Conservation (phyloP, 2,113 vertebrate genomes). For the Albula goreensis region DNA sequence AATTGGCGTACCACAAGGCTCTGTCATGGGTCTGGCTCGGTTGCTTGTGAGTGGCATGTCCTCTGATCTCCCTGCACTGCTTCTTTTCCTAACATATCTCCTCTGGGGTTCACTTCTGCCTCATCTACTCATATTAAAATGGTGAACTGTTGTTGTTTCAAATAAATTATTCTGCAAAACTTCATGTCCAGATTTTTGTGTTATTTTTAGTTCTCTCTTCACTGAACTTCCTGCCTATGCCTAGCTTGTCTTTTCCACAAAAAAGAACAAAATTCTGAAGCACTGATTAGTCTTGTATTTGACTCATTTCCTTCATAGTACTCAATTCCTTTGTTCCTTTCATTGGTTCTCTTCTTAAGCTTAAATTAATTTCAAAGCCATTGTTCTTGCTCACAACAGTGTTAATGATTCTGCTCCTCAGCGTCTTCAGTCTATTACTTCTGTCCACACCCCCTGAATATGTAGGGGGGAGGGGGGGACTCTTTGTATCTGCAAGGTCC, state of each 20-base stretch:
- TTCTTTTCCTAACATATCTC: neutral
- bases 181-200: neutral
- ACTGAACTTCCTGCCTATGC: neutral
- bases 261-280: neutral
- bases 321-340: neutral
- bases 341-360: neutral
- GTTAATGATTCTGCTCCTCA: neutral
- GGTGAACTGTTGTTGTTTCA: neutral
- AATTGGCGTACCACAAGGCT: too few relatives aligned
- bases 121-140: neutral
- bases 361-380: neutral
- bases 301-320: neutral
- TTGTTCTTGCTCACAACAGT: neutral
- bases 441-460: neutral
- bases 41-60: neutral
- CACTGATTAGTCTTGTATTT: neutral
- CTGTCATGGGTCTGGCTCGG: too few relatives aligned
- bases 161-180: neutral
- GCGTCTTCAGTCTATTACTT: neutral
- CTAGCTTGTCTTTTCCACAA: neutral
- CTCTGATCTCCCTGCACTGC: neutral
- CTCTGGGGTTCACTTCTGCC: neutral
- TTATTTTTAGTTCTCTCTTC: neutral
- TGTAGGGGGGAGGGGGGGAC: too few relatives aligned
- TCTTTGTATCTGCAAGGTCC: too few relatives aligned